phyloP scores from a whole-genome alignment of 2,888 invertebrate species.

The Esperia sulphurella region DNA sequence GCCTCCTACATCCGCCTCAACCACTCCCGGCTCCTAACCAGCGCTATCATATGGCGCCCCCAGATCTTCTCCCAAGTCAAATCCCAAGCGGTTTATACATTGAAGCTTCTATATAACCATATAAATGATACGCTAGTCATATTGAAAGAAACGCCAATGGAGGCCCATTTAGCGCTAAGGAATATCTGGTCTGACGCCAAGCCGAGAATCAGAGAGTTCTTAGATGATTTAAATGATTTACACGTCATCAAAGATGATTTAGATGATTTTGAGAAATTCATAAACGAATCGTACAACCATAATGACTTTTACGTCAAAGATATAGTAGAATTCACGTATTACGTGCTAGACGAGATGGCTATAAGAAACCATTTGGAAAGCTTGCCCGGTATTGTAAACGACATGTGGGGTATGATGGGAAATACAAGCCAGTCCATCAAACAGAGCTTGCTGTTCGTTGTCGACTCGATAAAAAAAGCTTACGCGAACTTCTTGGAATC shows the following conservation, averaged over 20 bases:
- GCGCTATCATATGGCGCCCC: conserved; percentile 89
- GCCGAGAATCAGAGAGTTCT: conserved; percentile 82
- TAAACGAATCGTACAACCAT: conserved; percentile 87
- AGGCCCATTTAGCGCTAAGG: conserved; percentile 82
- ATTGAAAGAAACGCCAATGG: conserved; percentile 80
- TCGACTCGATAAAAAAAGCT: conserved; percentile 84
- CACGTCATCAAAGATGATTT: conserved; percentile 85
- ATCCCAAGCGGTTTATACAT: conserved; percentile 36
- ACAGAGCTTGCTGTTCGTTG: conserved; percentile 86
- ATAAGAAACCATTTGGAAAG: conserved; percentile 87
- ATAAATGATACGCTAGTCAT: conserved; percentile 65
- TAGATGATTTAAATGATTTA: conserved; percentile 86
- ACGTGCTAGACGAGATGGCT: conserved; percentile 87
- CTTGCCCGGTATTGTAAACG: conserved; percentile 88
- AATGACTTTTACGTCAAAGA: conserved; percentile 93
- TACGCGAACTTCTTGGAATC: conserved; percentile 85
- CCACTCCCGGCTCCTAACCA: conserved; percentile 89
- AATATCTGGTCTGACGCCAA: conserved; percentile 88
- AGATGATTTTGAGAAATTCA: conserved; percentile 83
- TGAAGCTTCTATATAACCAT: conserved; percentile 63
- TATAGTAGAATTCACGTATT: conserved; percentile 83
- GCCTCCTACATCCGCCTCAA: conserved; percentile 89
- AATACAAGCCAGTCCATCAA: conserved; percentile 89
- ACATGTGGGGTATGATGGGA: conserved; percentile 92
- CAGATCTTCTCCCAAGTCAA: conserved; percentile 80